Percentiles rank a stretch among this genome's conserved stretches.
Evolutionary conservation across 2,797 vertebrate species (phyloP).

Genomic region (Manis javanica): DNA sequence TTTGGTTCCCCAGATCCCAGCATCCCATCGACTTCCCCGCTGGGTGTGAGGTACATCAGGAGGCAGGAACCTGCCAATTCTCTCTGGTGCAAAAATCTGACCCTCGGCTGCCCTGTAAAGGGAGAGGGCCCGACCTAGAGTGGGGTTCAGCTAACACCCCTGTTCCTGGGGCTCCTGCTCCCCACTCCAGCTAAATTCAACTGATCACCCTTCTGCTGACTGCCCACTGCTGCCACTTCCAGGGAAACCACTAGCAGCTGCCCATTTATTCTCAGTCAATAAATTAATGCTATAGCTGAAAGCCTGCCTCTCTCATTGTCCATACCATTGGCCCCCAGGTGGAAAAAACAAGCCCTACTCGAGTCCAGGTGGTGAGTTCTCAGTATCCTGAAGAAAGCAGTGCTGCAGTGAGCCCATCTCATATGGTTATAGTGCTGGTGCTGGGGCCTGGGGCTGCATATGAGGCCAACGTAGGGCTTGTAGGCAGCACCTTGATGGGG

Average conservation of each 20-base stretch:
- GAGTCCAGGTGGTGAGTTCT: constrained; percentile 43
- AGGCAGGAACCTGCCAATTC: constrained; percentile 92
- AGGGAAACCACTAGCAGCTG: constrained; percentile 83
- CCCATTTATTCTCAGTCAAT: constrained; percentile 78
- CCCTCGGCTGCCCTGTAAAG: constrained; percentile 90
- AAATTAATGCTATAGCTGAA: constrained; percentile 75
- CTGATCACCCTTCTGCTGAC: constrained; percentile 51
- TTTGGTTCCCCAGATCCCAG: constrained; percentile 89
- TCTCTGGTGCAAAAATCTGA: constrained; percentile 93
- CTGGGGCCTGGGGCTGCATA: constrained; percentile 95
- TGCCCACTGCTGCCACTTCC: constrained; percentile 77
- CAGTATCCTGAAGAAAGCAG: neutral
- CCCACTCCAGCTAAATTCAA: constrained; percentile 49
- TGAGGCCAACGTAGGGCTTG: constrained; percentile 95
- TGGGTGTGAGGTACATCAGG: constrained; percentile 92
- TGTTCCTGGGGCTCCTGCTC: constrained; percentile 32
- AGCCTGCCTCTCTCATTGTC: constrained; percentile 56
- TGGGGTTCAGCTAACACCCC: constrained; percentile 86
- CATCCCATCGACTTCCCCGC: constrained; percentile 95
- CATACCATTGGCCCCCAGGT: neutral
- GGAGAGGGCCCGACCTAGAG: constrained; percentile 90
- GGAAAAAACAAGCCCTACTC: neutral
- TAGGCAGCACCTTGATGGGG: constrained; percentile 97
- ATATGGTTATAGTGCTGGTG: constrained; percentile 95
- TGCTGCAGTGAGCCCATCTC: constrained; percentile 68